These are phyloP conservation scores for Albula goreensis DNA, from an alignment of 2,113 vertebrate genomes.

Conservation along the genomic window DNA sequence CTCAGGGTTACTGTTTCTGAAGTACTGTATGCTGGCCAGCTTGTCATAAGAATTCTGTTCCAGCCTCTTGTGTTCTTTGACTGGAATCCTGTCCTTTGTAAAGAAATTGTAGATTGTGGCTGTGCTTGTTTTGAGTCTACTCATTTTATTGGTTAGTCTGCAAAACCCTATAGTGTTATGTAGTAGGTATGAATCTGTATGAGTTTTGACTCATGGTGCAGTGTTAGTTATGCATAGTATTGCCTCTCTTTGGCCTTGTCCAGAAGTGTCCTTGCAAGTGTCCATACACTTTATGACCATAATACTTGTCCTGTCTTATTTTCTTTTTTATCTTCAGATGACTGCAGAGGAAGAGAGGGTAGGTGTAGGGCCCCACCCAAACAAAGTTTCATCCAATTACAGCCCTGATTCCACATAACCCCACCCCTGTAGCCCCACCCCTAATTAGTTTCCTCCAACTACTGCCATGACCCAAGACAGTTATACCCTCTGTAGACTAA, in stretches of 20 bases:
- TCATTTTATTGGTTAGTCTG: background rate
- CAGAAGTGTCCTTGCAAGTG: slow-evolving; percentile 13
- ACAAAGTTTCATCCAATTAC: background rate
- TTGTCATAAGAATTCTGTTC: background rate
- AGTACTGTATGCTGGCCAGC: background rate
- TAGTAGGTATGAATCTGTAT: too few relatives aligned
- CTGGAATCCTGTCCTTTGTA: background rate
- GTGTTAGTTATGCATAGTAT: background rate
- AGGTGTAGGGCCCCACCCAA: slow-evolving; percentile 45
- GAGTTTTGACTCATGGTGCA: too few relatives aligned
- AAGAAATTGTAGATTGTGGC: too few relatives aligned
- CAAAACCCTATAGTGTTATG: background rate
- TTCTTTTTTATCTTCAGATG: slow-evolving; percentile 53
- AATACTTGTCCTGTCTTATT: slow-evolving; percentile 6
- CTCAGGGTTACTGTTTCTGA: background rate
- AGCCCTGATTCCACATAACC: background rate
- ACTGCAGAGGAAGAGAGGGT: slow-evolving; percentile 71
- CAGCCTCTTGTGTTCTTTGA: background rate
- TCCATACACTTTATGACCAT: background rate
- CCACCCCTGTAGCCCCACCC: background rate
- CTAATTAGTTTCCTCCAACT: background rate
- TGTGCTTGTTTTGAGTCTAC: background rate
- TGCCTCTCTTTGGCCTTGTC: background rate
- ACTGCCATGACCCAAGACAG: background rate
- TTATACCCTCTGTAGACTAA: background rate